phyloP scores from a whole-genome alignment of 30 jellyfish, hydroid and myxozoan species.

The Cassiopea andromeda region DNA sequence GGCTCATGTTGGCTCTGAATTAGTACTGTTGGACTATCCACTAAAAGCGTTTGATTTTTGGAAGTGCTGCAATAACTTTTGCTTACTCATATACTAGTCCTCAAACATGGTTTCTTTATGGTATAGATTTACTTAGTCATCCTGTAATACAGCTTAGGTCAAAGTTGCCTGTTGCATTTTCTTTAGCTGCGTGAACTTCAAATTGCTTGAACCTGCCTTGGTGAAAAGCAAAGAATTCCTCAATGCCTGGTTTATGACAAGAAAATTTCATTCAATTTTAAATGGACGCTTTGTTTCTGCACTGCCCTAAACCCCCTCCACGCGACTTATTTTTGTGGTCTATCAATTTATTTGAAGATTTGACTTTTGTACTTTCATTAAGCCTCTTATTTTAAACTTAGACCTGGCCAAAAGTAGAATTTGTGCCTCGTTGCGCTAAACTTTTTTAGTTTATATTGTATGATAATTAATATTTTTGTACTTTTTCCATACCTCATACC shows the following conservation, averaged over 20 bases:
- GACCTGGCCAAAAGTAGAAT: constrained; percentile 13
- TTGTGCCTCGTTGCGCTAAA: constrained; percentile 4
- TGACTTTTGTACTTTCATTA: not conserved
- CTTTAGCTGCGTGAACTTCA: no score
- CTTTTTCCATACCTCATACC: constrained; percentile 36
- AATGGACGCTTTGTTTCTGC: no score
- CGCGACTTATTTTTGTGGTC: not conserved
- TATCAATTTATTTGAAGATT: not conserved
- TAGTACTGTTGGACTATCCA: not conserved
- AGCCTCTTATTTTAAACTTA: not conserved
- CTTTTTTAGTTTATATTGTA: constrained; percentile 34
- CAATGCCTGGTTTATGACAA: no score
- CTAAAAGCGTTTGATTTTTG: not conserved
- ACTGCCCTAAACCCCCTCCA: no score
- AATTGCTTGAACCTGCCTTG: no score
- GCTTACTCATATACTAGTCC: no score
- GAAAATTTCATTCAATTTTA: no score
- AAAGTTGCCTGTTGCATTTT: no score
- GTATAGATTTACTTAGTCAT: no score
- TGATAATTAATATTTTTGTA: constrained; percentile 40
- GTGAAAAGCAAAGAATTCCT: no score
- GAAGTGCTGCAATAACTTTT: not conserved
- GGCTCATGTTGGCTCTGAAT: not conserved
- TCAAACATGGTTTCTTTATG: no score
- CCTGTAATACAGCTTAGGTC: no score